These are phyloP conservation scores for Eolophus roseicapilla DNA, from an alignment of 2,113 vertebrate species.

Conservation along the genomic window DNA sequence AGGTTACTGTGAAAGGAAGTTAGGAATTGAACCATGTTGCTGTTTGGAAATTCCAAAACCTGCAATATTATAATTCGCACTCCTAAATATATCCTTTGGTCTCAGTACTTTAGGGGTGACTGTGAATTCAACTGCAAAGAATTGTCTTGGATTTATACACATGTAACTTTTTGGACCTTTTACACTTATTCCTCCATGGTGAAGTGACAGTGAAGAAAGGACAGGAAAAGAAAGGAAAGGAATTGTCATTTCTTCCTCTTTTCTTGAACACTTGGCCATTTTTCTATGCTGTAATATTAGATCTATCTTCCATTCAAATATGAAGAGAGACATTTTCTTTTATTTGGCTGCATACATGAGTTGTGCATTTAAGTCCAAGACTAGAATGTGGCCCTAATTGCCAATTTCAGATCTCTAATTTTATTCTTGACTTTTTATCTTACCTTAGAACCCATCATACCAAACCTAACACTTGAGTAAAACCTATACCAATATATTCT, in stretches of 20 bases:
- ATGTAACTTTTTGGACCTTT: not conserved
- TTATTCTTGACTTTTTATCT: not conserved
- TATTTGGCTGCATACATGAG: not conserved
- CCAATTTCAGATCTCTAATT: not conserved
- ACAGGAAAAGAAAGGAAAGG: not conserved
- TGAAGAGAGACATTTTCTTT: not conserved
- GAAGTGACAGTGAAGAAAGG: not conserved
- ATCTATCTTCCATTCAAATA: not conserved
- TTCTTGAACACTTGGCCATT: not conserved
- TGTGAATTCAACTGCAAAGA: not conserved
- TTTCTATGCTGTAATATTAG: not conserved
- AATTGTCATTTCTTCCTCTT: not conserved
- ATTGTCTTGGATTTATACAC: not conserved
- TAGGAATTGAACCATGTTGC: not conserved
- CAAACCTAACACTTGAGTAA: not conserved
- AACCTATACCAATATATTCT: not conserved
- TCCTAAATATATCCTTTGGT: not conserved
- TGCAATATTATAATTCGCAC: not conserved
- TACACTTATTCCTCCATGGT: not conserved
- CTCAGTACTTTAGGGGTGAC: not conserved
- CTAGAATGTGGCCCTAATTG: not conserved
- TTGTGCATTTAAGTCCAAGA: not conserved
- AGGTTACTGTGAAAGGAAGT: not conserved
- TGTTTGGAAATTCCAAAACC: not conserved
- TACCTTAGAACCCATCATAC: not conserved